Conservation (phyloP, 2,888 invertebrate species). For the Rhyacophila evoluta region DNA sequence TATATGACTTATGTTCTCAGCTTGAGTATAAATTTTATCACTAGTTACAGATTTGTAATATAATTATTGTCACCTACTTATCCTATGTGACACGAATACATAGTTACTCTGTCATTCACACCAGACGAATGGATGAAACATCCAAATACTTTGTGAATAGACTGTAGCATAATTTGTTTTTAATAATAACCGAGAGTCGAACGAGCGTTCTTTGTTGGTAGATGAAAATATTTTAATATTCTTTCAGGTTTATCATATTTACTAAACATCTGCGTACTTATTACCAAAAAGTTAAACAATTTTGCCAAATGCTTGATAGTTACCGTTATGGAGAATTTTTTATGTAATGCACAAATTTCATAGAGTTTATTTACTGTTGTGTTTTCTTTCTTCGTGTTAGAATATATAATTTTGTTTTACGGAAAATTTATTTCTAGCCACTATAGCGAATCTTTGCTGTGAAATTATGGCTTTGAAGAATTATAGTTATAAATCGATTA, state of each 20-base stretch:
- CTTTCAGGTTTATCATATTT: conserved; percentile 8
- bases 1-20: too few species aligned
- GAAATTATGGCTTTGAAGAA: too few species aligned
- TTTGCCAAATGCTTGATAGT: conserved; percentile 1
- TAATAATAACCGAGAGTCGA: background rate
- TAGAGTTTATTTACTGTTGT: conserved; percentile 16
- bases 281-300: background rate
- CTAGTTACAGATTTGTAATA: too few species aligned
- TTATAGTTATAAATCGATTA: too few species aligned
- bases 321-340: background rate
- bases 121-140: background rate
- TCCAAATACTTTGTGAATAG: background rate
- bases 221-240: background rate
- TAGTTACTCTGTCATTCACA: background rate
- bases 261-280: background rate
- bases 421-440: too few species aligned
- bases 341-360: conserved; percentile 4
- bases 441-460: too few species aligned
- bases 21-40: too few species aligned
- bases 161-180: background rate
- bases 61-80: background rate
- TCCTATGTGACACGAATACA: background rate
- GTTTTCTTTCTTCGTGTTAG: background rate
- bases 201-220: background rate
- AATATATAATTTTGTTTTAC: background rate